A percentile compares a stretch with the other conserved stretches of the same genome.
These are phyloP conservation scores for Cyclophora albipunctata DNA, from an alignment of 2,888 invertebrate genomes.

Conservation along the genomic window DNA sequence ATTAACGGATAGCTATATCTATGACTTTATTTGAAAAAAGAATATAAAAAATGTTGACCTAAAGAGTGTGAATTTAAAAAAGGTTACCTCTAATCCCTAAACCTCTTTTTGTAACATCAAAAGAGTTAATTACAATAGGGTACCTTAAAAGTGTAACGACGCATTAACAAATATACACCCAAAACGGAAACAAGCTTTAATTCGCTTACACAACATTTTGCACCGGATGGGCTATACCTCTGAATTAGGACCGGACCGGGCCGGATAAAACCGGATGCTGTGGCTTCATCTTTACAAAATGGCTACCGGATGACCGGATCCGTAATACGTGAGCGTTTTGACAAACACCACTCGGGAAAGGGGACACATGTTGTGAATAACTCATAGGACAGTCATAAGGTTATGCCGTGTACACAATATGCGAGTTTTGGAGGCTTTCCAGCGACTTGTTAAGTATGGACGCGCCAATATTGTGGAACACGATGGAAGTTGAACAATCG, in stretches of 20 bases:
- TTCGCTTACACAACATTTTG: slow-evolving; percentile 68
- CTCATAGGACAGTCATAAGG: slow-evolving; percentile 28
- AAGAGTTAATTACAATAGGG: too few species aligned
- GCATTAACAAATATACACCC: slow-evolving; percentile 22
- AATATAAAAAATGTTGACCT: too few species aligned
- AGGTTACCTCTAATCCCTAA: too few species aligned
- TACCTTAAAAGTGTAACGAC: not conserved
- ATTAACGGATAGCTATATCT: too few species aligned
- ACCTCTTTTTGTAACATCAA: too few species aligned
- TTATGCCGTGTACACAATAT: not conserved
- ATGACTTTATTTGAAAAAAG: too few species aligned
- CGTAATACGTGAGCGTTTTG: slow-evolving; percentile 71
- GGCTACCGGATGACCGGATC: slow-evolving; percentile 53
- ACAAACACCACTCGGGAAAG: slow-evolving; percentile 62
- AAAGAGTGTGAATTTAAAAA: too few species aligned
- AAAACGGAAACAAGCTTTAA: slow-evolving; percentile 48
- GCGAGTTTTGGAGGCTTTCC: too few species aligned
- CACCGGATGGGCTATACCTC: slow-evolving; percentile 46
- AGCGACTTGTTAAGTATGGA: too few species aligned
- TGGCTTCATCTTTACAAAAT: slow-evolving; percentile 66
- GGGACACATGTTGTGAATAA: slow-evolving; percentile 51
- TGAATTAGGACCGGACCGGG: slow-evolving; percentile 42
- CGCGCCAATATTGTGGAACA: too few species aligned
- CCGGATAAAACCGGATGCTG: slow-evolving; percentile 45
- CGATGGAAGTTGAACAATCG: too few species aligned